Evolutionary conservation across 2,888 invertebrate genomes (phyloP).

Genomic region (Opisthograptis luteolata): DNA sequence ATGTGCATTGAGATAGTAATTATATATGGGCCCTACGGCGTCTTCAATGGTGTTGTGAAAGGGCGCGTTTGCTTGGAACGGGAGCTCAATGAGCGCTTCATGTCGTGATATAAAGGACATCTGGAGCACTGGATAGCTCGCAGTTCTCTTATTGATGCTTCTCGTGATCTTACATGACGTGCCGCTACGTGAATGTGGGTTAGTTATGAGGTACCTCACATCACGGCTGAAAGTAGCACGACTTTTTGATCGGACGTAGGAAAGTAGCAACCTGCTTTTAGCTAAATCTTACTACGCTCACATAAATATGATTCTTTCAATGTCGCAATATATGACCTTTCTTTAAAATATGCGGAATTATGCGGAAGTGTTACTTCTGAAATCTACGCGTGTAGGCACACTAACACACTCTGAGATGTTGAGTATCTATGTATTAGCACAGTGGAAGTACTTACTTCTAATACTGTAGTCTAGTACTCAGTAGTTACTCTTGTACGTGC

Average conservation of each 20-base stretch:
- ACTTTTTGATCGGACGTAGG: background rate
- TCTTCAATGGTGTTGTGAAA: conserved; percentile 2
- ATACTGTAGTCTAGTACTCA: too few relatives aligned
- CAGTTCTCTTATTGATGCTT: background rate
- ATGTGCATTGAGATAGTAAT: too few relatives aligned
- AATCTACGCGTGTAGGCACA: too few relatives aligned
- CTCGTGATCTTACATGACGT: conserved; percentile 8
- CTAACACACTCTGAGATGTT: too few relatives aligned
- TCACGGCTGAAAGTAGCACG: conserved; percentile 6
- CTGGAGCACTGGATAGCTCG: conserved; percentile 32
- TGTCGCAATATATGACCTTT: too few relatives aligned
- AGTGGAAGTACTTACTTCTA: too few relatives aligned
- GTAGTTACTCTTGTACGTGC: too few relatives aligned
- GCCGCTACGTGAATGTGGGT: conserved; percentile 1
- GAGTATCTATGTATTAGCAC: too few relatives aligned
- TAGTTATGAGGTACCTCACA: background rate
- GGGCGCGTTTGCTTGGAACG: background rate
- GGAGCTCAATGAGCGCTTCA: conserved; percentile 5
- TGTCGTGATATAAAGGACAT: conserved; percentile 29
- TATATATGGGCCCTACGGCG: too few relatives aligned
- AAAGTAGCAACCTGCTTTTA: background rate
- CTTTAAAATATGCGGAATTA: too few relatives aligned
- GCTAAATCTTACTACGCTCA: background rate
- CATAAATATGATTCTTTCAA: too few relatives aligned
- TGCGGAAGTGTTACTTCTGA: too few relatives aligned